Conservation (phyloP, 2,797 vertebrate genomes). For the Cheracebus regulus region DNA sequence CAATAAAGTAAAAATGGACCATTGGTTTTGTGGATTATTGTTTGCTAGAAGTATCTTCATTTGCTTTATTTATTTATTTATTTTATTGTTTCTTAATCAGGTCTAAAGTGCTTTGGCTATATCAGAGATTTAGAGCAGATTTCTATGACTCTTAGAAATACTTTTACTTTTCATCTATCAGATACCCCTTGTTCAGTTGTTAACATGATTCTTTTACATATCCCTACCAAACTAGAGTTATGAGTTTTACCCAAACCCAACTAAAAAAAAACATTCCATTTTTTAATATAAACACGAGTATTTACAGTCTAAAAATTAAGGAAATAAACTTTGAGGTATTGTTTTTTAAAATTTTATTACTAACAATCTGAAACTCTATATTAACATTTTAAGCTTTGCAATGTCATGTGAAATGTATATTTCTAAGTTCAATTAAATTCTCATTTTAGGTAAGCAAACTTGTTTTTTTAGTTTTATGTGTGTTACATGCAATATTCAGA, state of each 20-base stretch:
- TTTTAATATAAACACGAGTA: background rate
- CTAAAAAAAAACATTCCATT: background rate
- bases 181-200: background rate
- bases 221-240: background rate
- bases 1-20: conserved; percentile 22
- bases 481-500: background rate
- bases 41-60: conserved; percentile 13
- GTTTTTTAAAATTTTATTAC: background rate
- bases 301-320: background rate
- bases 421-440: background rate
- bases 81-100: background rate
- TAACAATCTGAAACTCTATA: background rate
- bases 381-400: background rate
- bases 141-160: background rate
- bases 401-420: background rate
- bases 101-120: background rate
- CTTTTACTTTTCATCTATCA: background rate
- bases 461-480: background rate
- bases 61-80: background rate
- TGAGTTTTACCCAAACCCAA: background rate
- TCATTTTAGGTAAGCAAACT: background rate
- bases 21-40: conserved; percentile 27
- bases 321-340: background rate
- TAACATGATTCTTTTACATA: background rate
- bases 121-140: background rate